Conservation (phyloP, 2,113 vertebrate species). For the Hassar affinis region DNA sequence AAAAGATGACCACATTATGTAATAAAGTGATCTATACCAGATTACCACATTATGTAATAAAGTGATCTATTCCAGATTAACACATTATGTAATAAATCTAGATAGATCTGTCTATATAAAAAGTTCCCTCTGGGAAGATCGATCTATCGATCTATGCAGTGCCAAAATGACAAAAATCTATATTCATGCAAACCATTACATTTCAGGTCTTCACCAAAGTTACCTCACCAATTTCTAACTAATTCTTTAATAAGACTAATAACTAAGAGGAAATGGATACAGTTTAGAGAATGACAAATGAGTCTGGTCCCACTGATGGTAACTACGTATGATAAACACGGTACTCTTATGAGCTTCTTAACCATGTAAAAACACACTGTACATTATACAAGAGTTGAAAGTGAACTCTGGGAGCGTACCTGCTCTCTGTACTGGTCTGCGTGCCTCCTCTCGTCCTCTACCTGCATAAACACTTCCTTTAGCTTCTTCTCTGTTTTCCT, state of each 20-base stretch:
- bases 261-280: background rate
- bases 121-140: too few species aligned
- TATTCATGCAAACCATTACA: background rate
- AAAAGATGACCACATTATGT: too few species aligned
- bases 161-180: background rate
- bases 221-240: too few species aligned
- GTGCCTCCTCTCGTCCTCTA: slow-evolving; percentile 86
- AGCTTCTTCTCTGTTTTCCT: slow-evolving; percentile 87
- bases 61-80: too few species aligned
- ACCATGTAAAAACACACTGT: background rate
- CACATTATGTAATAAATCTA: too few species aligned
- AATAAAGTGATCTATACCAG: too few species aligned
- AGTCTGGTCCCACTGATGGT: background rate
- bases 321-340: too few species aligned
- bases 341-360: background rate
- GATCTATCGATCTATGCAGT: too few species aligned
- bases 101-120: too few species aligned
- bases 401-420: slow-evolving; percentile 31
- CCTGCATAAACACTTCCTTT: slow-evolving; percentile 87
- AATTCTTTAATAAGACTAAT: background rate
- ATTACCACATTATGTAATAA: too few species aligned
- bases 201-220: background rate
- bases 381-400: background rate
- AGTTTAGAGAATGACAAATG: background rate
- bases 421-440: slow-evolving; percentile 86